Percentiles rank a stretch among this genome's conserved stretches.
phyloP scores from a whole-genome alignment of 2,113 vertebrate genomes.

The Dermatemys mawii region DNA sequence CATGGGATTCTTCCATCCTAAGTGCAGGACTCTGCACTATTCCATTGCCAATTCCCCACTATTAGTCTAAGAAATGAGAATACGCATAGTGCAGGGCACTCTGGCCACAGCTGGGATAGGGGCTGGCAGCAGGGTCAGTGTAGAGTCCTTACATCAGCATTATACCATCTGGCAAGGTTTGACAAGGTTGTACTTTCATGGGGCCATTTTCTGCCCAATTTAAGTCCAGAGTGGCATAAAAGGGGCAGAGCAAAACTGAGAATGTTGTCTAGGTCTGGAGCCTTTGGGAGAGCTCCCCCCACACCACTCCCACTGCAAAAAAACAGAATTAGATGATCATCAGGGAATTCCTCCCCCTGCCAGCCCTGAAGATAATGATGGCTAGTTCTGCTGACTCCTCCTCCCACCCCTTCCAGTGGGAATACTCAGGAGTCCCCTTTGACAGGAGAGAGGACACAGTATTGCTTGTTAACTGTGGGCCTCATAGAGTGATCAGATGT shows the following conservation, averaged over 20 bases:
- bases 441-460: background rate
- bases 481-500: too few relatives aligned
- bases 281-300: background rate
- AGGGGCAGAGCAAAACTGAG: background rate
- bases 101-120: background rate
- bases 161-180: background rate
- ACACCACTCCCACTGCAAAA: too few relatives aligned
- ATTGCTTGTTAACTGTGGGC: background rate
- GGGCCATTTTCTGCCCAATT: background rate
- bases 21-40: too few relatives aligned
- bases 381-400: background rate
- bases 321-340: background rate
- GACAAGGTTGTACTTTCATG: background rate
- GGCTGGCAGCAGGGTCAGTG: background rate
- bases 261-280: background rate
- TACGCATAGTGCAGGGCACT: background rate
- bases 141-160: background rate
- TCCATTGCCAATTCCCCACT: background rate
- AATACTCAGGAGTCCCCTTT: background rate
- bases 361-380: background rate
- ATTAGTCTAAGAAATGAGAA: rapidly evolving
- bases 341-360: background rate
- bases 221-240: background rate
- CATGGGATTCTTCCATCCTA: too few relatives aligned
- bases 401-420: background rate